Base-by-base conservation (phyloP, 2,113 vertebrate genomes). In the Seriola aureovittata region DNA sequence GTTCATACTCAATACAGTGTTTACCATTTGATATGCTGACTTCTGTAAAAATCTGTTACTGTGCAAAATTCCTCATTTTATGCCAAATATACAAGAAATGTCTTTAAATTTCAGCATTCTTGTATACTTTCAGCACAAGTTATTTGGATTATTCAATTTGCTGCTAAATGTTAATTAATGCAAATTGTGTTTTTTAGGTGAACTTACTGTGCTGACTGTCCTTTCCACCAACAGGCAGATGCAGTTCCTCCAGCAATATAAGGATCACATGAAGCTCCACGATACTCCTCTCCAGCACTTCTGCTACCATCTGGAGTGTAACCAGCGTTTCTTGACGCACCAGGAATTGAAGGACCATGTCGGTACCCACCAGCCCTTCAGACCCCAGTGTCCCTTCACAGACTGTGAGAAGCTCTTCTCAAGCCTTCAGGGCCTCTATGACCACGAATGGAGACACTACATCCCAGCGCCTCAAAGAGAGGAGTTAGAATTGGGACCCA, bases 361-460 rank as follows among this genome's bases (percentile, higher is more conserved):
- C 54, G 54, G 0, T 9, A 96, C 90, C 85, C 98, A 99, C 74
- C 1, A 83, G 48, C 94, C 91, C 23, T 84, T 94, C 80, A 85
- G 64, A 87, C 94, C 87, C 87, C 93, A 81, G 90, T 99, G 98
- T 88, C 94, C 94, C 75, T 98, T 97, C 90, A 88, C 95, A 55
- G 96, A 96, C 81, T 99, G 98, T 75, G 93, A 93, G 54, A 94
- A 96, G 83, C 91, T 97, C 5, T 97, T 97, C 89, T 91, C 95
- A 52, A 95, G 90, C 83, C 92, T 96, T 69, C 94, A 95, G 50
- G 85, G 95, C 64, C 94, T 99, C 13, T 96, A 97, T 71, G 96
- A 96, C 83, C 98, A 99, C 0, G 98, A 99, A 84, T 97, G 96
- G 94, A 96, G 95, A 85, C 98, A 99, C 93, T 99, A 99, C 83